Evolutionary conservation across 2,888 invertebrate species (phyloP).

Genomic region (Ceramica pisi): DNA sequence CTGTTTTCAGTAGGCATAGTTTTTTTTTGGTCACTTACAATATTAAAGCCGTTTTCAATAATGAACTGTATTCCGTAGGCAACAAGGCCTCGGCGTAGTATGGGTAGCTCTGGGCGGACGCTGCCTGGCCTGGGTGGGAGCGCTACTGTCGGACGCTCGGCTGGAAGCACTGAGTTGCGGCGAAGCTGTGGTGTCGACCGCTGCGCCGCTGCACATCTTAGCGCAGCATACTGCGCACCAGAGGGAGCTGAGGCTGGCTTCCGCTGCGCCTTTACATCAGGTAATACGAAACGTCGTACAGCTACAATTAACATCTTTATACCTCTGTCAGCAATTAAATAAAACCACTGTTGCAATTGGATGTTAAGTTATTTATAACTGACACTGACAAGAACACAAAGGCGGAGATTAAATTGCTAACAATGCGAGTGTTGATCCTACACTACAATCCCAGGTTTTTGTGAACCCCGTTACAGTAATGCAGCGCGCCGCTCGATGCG

Average conservation of each 20-base stretch:
- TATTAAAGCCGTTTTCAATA: neutral
- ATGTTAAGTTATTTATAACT: too few species aligned
- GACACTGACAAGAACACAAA: too few species aligned
- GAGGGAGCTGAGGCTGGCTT: slow-evolving; percentile 93
- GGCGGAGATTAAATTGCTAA: too few species aligned
- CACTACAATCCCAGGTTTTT: too few species aligned
- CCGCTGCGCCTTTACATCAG: slow-evolving; percentile 94
- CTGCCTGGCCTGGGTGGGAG: slow-evolving; percentile 94
- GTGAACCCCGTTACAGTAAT: too few species aligned
- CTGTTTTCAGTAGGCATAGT: too few species aligned
- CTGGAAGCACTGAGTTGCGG: slow-evolving; percentile 91
- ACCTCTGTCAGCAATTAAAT: too few species aligned
- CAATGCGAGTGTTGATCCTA: too few species aligned
- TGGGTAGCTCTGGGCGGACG: slow-evolving; percentile 97
- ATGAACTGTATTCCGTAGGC: slow-evolving; percentile 82
- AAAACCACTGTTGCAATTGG: too few species aligned
- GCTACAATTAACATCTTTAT: too few species aligned
- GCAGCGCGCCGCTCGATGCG: too few species aligned
- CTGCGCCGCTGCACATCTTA: slow-evolving; percentile 92
- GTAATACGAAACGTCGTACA: slow-evolving; percentile 60
- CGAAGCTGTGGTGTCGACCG: slow-evolving; percentile 60
- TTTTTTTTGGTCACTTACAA: too few species aligned
- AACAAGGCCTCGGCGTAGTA: slow-evolving; percentile 97
- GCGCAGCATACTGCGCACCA: slow-evolving; percentile 93
- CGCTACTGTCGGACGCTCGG: slow-evolving; percentile 94